Conservation (phyloP, 2,888 invertebrate species). For the Colletes collaris region DNA sequence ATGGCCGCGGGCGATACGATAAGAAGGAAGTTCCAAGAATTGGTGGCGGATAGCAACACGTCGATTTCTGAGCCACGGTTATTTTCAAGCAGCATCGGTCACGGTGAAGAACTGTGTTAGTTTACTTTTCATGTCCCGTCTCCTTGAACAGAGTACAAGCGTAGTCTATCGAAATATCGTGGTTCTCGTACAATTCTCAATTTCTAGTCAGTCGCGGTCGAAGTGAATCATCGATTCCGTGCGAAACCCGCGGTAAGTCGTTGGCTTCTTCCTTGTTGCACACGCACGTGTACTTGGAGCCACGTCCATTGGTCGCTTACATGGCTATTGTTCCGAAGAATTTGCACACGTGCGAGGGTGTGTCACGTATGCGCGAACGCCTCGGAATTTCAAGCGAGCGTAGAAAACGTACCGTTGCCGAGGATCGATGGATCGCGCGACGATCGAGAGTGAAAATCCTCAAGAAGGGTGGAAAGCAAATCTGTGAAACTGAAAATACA, state of each 20-base stretch:
- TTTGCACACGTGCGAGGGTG: slow-evolving; percentile 68
- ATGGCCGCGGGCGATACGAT: too few species aligned
- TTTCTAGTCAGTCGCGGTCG: neutral
- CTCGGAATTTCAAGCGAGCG: slow-evolving; percentile 62
- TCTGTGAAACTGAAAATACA: too few species aligned
- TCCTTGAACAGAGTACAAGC: too few species aligned
- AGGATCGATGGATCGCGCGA: slow-evolving; percentile 8
- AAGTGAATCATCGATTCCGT: slow-evolving; percentile 49
- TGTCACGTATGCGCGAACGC: slow-evolving; percentile 62
- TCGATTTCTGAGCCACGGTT: too few species aligned
- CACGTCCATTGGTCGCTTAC: slow-evolving; percentile 20
- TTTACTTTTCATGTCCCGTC: too few species aligned
- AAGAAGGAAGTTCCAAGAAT: too few species aligned
- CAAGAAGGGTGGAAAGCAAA: too few species aligned
- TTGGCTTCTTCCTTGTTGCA: slow-evolving; percentile 29
- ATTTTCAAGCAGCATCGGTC: too few species aligned
- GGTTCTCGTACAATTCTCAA: too few species aligned
- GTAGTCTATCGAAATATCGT: too few species aligned
- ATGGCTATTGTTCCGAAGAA: slow-evolving; percentile 61
- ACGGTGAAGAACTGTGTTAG: too few species aligned
- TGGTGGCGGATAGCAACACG: too few species aligned
- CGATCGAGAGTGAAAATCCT: slow-evolving; percentile 41
- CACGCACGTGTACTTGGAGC: slow-evolving; percentile 38
- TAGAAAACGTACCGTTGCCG: slow-evolving; percentile 42
- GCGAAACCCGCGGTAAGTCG: slow-evolving; percentile 12